Percentiles rank a stretch among this genome's conserved stretches.
phyloP scores from a whole-genome alignment of 2,113 vertebrate genomes.

The Eleginops maclovinus region DNA sequence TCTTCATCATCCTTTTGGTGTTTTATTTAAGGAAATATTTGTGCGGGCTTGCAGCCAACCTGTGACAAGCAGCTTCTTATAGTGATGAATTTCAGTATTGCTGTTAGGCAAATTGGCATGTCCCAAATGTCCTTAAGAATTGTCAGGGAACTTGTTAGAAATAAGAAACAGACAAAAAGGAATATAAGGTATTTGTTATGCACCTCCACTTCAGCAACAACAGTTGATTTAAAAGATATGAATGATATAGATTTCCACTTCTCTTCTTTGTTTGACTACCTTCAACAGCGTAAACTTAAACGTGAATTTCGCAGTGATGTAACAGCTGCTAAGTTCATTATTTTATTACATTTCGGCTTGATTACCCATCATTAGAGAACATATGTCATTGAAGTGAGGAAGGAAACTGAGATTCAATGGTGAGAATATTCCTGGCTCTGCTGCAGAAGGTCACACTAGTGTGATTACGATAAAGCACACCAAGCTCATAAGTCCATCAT shows the following conservation, averaged over 20 bases:
- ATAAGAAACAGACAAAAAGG: background rate
- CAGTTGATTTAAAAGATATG: too few relatives aligned
- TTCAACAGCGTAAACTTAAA: background rate
- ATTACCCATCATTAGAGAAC: background rate
- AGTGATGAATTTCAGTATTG: background rate
- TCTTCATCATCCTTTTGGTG: background rate
- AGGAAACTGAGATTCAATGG: background rate
- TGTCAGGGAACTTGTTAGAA: background rate
- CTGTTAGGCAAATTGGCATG: background rate
- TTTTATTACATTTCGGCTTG: background rate
- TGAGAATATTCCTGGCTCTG: background rate
- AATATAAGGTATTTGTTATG: background rate
- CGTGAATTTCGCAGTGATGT: too few relatives aligned
- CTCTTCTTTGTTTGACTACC: background rate
- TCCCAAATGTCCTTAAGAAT: background rate
- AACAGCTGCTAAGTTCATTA: background rate
- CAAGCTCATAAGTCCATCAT: background rate
- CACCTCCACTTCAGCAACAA: background rate
- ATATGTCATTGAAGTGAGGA: background rate
- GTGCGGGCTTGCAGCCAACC: background rate
- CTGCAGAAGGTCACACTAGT: background rate
- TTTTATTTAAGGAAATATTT: constrained; percentile 19
- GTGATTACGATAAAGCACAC: background rate
- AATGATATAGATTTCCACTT: too few relatives aligned
- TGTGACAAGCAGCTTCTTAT: background rate